These are phyloP conservation scores for Stegodyphus mimosarum DNA, from an alignment of 1,140 invertebrate genomes.

Conservation along the genomic window DNA sequence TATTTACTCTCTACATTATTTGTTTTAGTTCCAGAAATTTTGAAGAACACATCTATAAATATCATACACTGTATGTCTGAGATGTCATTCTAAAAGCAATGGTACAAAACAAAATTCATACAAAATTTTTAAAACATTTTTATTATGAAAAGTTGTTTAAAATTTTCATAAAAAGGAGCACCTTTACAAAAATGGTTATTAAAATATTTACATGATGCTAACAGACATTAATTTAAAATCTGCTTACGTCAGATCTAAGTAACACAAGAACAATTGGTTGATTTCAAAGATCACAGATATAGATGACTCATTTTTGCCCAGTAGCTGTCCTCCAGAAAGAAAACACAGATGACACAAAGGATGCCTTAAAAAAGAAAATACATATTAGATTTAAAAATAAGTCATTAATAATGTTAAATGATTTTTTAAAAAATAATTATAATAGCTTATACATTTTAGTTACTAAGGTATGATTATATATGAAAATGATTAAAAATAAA, in stretches of 20 bases:
- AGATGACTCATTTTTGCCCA: slow-evolving; percentile 6
- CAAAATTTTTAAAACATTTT: not conserved
- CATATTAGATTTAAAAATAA: slow-evolving; percentile 65
- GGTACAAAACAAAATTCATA: no score
- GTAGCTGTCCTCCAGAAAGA: slow-evolving; percentile 15
- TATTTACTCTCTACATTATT: no score
- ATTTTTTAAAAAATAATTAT: not conserved
- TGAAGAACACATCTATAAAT: no score
- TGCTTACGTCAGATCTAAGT: slow-evolving; percentile 8
- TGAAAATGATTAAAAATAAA: not conserved
- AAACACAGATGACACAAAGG: slow-evolving; percentile 13
- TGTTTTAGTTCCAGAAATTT: no score
- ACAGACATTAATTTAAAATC: slow-evolving; percentile 10
- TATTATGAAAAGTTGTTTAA: slow-evolving; percentile 51
- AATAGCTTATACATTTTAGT: not conserved
- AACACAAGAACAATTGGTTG: slow-evolving; percentile 22
- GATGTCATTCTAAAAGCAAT: not conserved
- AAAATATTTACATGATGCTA: slow-evolving; percentile 37
- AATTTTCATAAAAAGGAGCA: slow-evolving; percentile 44
- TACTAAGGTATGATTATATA: not conserved
- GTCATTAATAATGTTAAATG: not conserved
- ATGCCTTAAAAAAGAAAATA: slow-evolving; percentile 27
- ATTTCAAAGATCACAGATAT: slow-evolving; percentile 9
- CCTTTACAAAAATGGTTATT: slow-evolving; percentile 38
- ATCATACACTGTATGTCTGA: not conserved